Percentiles rank a stretch among this genome's conserved stretches.
These are phyloP conservation scores for Percina caprodes DNA, from an alignment of 2,113 vertebrate species.

Conservation along the genomic window DNA sequence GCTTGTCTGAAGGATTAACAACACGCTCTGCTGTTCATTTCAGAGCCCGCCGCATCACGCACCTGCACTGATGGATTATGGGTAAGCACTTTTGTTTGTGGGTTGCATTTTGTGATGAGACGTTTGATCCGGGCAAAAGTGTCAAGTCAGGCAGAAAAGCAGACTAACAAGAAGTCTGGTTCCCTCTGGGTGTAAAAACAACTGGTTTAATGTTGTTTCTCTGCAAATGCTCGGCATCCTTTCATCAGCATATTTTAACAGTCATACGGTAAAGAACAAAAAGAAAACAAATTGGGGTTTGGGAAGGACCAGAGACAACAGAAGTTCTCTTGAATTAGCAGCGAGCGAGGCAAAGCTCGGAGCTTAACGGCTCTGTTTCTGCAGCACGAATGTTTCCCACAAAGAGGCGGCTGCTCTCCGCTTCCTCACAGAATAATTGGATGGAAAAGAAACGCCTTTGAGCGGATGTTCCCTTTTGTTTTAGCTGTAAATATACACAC, in stretches of 20 bases:
- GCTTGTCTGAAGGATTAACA: conserved; percentile 75
- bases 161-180: conserved; percentile 78
- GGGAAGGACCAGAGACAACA: conserved; percentile 66
- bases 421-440: conserved; percentile 68
- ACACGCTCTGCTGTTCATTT: conserved; percentile 60
- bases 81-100: conserved; percentile 77
- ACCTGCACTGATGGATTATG: conserved; percentile 79
- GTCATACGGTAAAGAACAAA: conserved; percentile 69
- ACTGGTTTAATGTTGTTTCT: conserved; percentile 55
- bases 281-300: conserved; percentile 80
- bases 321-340: conserved; percentile 69
- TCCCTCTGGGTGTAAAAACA: conserved; percentile 75
- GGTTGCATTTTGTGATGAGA: conserved; percentile 75
- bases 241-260: conserved; percentile 83
- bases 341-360: conserved; percentile 53
- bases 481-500: conserved; percentile 53
- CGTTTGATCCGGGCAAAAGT: conserved; percentile 82
- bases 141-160: conserved; percentile 81
- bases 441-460: conserved; percentile 63
- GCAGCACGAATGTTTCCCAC: conserved; percentile 39
- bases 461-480: conserved; percentile 51
- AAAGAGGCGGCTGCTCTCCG: conserved; percentile 37
- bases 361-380: conserved; percentile 72
- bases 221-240: conserved; percentile 59
- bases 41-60: conserved; percentile 49